Conservation (phyloP, 2,113 vertebrate genomes). For the Silurus glanis region DNA sequence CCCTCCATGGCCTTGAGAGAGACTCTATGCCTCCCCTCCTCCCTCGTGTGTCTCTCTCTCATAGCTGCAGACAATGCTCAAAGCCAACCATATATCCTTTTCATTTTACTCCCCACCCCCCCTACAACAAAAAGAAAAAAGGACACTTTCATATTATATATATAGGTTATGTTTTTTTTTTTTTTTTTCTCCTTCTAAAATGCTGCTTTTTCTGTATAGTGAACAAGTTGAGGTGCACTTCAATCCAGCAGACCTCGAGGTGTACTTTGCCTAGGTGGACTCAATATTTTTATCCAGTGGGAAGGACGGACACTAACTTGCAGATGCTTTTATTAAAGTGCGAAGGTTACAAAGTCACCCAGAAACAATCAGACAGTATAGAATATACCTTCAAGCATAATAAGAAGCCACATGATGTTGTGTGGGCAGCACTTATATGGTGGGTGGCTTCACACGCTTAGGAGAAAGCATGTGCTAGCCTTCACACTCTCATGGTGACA, state of each 20-base stretch:
- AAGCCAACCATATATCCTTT: slow-evolving; percentile 21
- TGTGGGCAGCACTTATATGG: slow-evolving; percentile 26
- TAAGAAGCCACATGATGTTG: slow-evolving; percentile 18
- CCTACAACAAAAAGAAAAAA: neutral
- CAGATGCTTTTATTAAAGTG: slow-evolving; percentile 16
- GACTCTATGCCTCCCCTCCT: slow-evolving; percentile 32
- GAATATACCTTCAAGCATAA: slow-evolving; percentile 14
- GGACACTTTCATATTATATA: neutral
- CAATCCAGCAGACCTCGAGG: neutral
- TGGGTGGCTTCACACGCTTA: slow-evolving; percentile 35
- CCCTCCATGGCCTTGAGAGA: slow-evolving; percentile 45
- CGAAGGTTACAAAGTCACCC: slow-evolving; percentile 31
- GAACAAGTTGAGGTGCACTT: neutral
- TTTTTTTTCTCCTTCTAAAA: neutral
- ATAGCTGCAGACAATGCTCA: slow-evolving; percentile 38
- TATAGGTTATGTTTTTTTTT: no score
- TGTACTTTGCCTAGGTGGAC: neutral
- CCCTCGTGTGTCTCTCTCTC: slow-evolving; percentile 30
- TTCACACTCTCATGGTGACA: slow-evolving; percentile 21
- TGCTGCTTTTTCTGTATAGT: neutral
- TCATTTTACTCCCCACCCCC: slow-evolving; percentile 3
- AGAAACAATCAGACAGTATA: slow-evolving; percentile 32
- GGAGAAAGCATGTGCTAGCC: slow-evolving; percentile 33
- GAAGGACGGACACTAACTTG: slow-evolving; percentile 1
- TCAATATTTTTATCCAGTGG: slow-evolving; percentile 5